Evolutionary conservation across 2,113 vertebrate genomes (phyloP).

Genomic region (Amazona vittata): DNA sequence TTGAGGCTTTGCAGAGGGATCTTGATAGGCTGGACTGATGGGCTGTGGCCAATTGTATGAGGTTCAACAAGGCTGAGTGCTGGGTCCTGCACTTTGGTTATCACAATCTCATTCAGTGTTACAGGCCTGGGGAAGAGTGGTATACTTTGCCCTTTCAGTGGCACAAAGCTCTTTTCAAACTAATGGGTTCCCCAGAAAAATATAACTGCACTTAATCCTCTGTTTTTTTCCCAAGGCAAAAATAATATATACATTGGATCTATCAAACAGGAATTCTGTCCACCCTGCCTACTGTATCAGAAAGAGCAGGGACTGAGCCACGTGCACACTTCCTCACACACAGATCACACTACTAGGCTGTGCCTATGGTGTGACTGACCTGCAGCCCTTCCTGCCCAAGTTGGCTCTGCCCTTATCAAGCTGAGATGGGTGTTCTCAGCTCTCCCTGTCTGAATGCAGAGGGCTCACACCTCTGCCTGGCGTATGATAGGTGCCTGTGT

Average conservation of each 20-base stretch:
- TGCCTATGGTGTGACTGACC: background rate
- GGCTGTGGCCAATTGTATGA: background rate
- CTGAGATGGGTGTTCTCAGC: background rate
- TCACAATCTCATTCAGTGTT: background rate
- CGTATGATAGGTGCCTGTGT: background rate
- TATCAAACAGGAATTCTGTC: background rate
- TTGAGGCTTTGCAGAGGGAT: background rate
- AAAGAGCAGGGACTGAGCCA: background rate
- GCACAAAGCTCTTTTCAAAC: background rate
- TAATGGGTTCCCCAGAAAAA: background rate
- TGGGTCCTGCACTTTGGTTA: background rate
- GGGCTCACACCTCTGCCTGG: background rate
- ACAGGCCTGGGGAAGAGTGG: background rate
- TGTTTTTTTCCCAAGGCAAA: background rate
- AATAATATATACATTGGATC: background rate
- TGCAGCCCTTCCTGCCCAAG: background rate
- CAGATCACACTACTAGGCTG: fast-evolving
- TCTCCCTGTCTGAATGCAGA: background rate
- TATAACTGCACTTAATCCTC: background rate
- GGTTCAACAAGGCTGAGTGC: background rate
- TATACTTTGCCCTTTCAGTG: background rate
- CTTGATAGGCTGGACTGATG: background rate
- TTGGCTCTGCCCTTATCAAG: background rate
- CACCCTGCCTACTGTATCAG: background rate
- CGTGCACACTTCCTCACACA: fast-evolving